Evolutionary conservation across 2,888 invertebrate genomes (phyloP).

Genomic region (Dione juno): DNA sequence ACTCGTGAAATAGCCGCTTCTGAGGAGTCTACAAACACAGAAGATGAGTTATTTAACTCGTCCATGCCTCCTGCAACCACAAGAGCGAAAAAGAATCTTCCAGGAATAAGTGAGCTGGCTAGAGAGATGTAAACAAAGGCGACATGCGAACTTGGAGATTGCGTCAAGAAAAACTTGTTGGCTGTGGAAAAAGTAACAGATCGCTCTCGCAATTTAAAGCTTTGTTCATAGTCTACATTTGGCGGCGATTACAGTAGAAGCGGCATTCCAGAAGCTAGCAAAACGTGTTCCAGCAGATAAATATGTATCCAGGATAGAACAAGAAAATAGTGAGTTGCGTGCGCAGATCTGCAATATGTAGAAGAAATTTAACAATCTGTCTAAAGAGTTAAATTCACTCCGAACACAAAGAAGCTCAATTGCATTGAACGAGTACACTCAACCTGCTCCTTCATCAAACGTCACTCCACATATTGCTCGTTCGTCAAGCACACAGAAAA

Average conservation of each 20-base stretch:
- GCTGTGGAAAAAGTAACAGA: slow-evolving; percentile 4
- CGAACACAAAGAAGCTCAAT: neutral
- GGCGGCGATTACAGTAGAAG: neutral
- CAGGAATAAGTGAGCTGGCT: neutral
- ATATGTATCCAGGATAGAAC: neutral
- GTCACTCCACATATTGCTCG: neutral
- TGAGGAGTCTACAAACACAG: neutral
- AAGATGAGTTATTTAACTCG: neutral
- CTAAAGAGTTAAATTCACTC: neutral
- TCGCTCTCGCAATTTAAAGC: neutral
- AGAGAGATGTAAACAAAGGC: neutral
- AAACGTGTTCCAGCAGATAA: neutral
- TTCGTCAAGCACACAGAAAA: neutral
- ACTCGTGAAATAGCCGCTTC: neutral
- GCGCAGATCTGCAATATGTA: neutral
- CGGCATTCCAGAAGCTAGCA: neutral
- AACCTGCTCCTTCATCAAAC: neutral
- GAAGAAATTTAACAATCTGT: neutral
- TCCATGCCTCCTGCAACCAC: neutral
- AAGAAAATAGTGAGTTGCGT: neutral
- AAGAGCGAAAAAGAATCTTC: neutral
- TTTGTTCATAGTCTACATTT: neutral
- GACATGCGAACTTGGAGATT: neutral
- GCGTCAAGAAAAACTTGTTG: neutral
- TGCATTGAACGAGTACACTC: neutral